These are phyloP conservation scores for Leptura quadrifasciata DNA, from an alignment of 2,888 invertebrate species.

Conservation along the genomic window DNA sequence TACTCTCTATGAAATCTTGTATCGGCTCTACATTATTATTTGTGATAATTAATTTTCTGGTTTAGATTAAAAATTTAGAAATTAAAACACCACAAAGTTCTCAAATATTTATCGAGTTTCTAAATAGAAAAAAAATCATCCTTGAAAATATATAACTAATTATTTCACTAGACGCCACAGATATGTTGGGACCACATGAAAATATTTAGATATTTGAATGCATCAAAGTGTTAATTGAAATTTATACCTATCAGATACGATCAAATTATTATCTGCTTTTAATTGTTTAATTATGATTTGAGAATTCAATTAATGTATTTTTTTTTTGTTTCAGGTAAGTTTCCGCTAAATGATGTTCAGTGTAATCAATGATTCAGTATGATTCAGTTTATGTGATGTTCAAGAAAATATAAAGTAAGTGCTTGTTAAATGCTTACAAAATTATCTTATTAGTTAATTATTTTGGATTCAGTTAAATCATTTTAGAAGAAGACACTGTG, in stretches of 20 bases:
- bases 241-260: background rate
- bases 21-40: background rate
- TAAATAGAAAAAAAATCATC: background rate
- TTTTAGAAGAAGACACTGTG: no score
- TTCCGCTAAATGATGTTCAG: background rate
- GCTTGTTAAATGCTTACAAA: background rate
- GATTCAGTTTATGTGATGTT: background rate
- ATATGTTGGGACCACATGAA: no score
- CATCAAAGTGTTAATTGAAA: background rate
- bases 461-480: no score
- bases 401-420: background rate
- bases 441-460: no score
- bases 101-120: no score
- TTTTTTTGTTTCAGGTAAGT: constrained; percentile 24
- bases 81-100: no score
- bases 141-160: background rate
- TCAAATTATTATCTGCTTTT: background rate
- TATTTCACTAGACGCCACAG: no score
- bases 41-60: background rate
- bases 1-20: background rate
- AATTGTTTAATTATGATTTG: no score
- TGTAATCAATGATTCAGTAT: background rate
- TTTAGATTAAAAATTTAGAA: background rate
- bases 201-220: background rate
- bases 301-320: background rate